A percentile compares a stretch with the other conserved stretches of the same genome.
Evolutionary conservation across 2,797 vertebrate genomes (phyloP).

Genomic region (Heliangelus exortis): DNA sequence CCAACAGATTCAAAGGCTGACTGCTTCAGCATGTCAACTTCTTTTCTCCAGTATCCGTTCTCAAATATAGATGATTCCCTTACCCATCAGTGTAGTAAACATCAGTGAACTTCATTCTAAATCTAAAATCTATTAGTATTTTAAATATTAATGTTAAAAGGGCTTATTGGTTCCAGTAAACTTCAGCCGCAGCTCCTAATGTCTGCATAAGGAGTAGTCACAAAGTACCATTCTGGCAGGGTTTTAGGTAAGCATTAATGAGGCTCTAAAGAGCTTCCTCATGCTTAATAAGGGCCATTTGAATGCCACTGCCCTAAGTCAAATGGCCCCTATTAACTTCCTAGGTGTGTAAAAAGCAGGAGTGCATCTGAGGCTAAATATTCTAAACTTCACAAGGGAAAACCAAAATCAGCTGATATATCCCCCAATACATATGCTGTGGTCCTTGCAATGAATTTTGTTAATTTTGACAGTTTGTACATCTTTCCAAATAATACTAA

Average conservation of each 20-base stretch:
- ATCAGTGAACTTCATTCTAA: background rate
- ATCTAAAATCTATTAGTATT: slow-evolving; percentile 33
- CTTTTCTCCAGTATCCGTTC: background rate
- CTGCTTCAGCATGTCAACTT: background rate
- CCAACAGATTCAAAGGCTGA: background rate
- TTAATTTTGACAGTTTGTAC: background rate
- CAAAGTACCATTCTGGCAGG: background rate
- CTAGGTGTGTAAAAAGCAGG: background rate
- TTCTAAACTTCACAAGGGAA: background rate
- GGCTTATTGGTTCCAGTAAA: background rate
- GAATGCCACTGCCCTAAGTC: background rate
- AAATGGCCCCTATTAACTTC: background rate
- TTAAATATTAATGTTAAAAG: slow-evolving; percentile 52
- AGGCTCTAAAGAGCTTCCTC: background rate
- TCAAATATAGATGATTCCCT: background rate
- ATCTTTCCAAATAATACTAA: background rate
- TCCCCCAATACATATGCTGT: background rate
- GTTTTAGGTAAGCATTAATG: background rate
- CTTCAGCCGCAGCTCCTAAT: background rate
- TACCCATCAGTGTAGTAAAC: background rate
- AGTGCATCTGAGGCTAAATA: background rate
- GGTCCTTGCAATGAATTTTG: background rate
- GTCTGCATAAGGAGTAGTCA: background rate
- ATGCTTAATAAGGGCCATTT: background rate
- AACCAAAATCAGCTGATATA: background rate